Evolutionary conservation across 2,888 invertebrate species (phyloP), one percentile per base, ranked within the genome.

Genomic region (Euzophera pinguis): DNA sequence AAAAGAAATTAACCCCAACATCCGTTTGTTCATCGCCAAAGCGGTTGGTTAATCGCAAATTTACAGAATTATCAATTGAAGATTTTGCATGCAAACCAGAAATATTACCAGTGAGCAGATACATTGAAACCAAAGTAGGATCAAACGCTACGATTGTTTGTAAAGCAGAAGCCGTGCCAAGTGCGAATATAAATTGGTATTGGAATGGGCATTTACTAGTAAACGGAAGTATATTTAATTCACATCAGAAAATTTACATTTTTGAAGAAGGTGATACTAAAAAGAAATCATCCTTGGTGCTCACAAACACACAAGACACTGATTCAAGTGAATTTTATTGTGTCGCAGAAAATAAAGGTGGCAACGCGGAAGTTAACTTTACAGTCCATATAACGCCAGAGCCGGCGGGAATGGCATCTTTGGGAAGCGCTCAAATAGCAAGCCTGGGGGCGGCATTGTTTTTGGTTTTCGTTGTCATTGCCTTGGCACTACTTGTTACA

Each of bases 51-150:
- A 93, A 94, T 72, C 92, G 93, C 69, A 92, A 93, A 16, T 96
- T 97, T 82, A 92, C 93, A 6, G 96, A 96, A 58, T 81, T 97
- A 54, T 91, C 93, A 42, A 92, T 95, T 47, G 95, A 96, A 65
- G 96, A 97, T 72, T 96, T 96, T 73, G 97, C 97, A 1, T 97
- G 97, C 75, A 94, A 94, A 57, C 97, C 97, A 22, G 94, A 96
- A 73, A 94, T 95, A 67, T 81, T 95, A 67, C 94, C 94, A 53
- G 92, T 94, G 38, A 95, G 93, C 62, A 92, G 95, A 53, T 94
- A 95, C 66, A 93, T 96, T 35, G 95, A 96, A 73, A 95, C 95
- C 0, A 92, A 92, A 3, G 93, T 95, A 57, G 97, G 96, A 0
- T 95, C 95, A 66, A 98, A 98, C 76, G 95, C 96, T 8, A 96